Evolutionary conservation across 1,140 invertebrate species (phyloP), one percentile per base, ranked within the genome.

Genomic region (Saxidomus purpurata): DNA sequence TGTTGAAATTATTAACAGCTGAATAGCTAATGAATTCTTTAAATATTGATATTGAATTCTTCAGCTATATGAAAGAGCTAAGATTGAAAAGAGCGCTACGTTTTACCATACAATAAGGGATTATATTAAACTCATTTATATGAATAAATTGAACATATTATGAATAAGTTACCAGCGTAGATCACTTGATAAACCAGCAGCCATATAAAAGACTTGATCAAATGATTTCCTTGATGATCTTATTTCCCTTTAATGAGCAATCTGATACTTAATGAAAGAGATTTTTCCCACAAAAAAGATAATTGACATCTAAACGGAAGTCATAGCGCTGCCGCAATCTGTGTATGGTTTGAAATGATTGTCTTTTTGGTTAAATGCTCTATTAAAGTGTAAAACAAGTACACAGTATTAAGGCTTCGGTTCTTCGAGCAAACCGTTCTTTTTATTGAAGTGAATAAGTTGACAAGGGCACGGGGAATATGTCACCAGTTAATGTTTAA

Each of bases 11-110:
- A 55, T 55, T 55, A 55, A 55, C 52, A n/a, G n/a, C 17, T 67
- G 61, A 67, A 67, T 11, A 36, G 15, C 31, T 67, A 67, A 67
- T 67, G 11, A 71, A 38, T 71, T 71, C 17, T n/a, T 38, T 71
- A 71, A 71, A 71, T 71, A 71, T 38, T 71, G 34, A n/a, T 71
- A 38, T 71, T 71, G 36, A 36, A 71, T 40, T 15, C 38, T 71
- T 71, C 17, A 19, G 36, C 8, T 4, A 22, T 71, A 38, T 71
- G 34, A 38, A 71, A 38, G 15, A 38, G 19, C 8, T n/a, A n/a
- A 22, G 22, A 9, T 9, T 59, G 25, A 9, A 59, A n/a, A n/a
- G 6, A 59, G 6, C 22, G 19, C 25, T 25, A 28, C 22, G 55
- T 59, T 6, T 59, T 6, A 3, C 55, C 17, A 19, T n/a, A n/a